Evolutionary conservation across 2,113 vertebrate genomes (phyloP).

Genomic region (Fukomys damarensis): DNA sequence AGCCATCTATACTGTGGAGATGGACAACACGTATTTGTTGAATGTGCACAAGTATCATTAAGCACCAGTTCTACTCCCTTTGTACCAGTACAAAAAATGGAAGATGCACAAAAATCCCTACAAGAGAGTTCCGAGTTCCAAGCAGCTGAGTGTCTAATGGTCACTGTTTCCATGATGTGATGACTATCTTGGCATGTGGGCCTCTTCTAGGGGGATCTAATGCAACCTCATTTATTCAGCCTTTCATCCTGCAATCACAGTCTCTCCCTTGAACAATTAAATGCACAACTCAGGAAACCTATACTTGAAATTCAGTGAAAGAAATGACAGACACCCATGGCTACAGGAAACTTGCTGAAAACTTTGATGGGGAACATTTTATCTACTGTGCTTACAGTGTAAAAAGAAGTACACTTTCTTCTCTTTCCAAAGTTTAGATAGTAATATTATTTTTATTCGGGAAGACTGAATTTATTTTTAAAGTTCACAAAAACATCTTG

Average conservation of each 20-base stretch:
- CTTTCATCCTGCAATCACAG: neutral
- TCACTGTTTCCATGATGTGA: neutral
- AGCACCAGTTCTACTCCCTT: neutral
- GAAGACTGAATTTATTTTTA: conserved; percentile 73
- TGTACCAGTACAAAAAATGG: too few relatives aligned
- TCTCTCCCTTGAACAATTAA: conserved; percentile 39
- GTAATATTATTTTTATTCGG: conserved; percentile 68
- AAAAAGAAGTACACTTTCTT: conserved; percentile 72
- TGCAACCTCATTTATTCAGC: neutral
- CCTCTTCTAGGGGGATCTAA: neutral
- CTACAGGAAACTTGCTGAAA: conserved; percentile 56
- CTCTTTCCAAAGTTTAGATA: conserved; percentile 58
- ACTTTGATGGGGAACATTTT: neutral
- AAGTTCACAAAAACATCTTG: conserved; percentile 68
- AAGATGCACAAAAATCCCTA: neutral
- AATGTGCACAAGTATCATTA: neutral
- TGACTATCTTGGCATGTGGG: neutral
- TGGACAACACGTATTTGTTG: too few relatives aligned
- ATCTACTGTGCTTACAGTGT: conserved; percentile 29
- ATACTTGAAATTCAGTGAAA: conserved; percentile 60
- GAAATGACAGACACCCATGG: conserved; percentile 35
- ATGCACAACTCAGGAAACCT: conserved; percentile 47
- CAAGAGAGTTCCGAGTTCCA: neutral
- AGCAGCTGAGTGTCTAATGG: neutral
- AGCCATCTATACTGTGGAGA: accelerated